Conservation (phyloP, 2,113 vertebrate species). For the Delphinus delphis region DNA sequence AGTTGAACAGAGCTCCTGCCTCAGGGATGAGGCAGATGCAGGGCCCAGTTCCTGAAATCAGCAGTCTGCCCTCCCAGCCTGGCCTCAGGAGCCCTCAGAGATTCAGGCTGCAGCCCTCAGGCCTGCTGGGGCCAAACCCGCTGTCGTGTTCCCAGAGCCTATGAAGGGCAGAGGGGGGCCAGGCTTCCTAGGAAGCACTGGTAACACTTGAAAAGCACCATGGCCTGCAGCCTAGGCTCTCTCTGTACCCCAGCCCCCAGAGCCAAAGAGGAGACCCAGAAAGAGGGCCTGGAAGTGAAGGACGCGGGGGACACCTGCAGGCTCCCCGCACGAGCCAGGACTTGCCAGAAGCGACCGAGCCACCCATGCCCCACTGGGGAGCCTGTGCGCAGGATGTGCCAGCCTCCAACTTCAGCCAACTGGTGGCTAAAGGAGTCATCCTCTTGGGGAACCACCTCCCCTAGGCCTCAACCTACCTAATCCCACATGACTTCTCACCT, state of each 20-base stretch:
- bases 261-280: neutral
- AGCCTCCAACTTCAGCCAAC: neutral
- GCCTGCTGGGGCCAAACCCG: neutral
- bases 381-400: neutral
- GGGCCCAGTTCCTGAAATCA: neutral
- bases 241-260: neutral
- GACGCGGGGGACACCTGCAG: rapidly evolving
- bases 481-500: neutral
- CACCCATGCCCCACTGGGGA: rapidly evolving
- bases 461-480: neutral
- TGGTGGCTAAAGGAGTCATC: neutral
- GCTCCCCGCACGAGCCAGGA: neutral
- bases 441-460: neutral
- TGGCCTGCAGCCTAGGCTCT: neutral
- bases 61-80: neutral
- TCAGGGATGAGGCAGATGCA: rapidly evolving
- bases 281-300: neutral
- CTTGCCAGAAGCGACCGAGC: neutral
- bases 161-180: neutral
- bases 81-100: neutral
- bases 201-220: neutral
- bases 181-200: neutral
- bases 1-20: neutral
- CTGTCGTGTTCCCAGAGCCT: neutral
- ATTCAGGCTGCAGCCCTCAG: neutral